These are phyloP conservation scores for Archaeoteleia sp. DNA, from an alignment of 2,888 invertebrate genomes.

Conservation along the genomic window DNA sequence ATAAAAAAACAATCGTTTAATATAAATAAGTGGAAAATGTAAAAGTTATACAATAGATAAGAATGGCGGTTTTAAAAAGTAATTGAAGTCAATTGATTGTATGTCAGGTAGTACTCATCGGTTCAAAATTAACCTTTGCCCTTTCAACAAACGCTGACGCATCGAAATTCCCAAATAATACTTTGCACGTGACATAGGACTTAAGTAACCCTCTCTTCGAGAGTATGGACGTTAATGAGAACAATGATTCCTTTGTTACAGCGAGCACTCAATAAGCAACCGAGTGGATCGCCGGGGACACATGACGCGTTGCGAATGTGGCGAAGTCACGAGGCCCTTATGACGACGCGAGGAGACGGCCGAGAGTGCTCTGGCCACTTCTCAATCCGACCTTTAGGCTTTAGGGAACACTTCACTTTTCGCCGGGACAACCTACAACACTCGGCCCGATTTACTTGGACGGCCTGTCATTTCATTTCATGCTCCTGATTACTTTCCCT, in stretches of 20 bases:
- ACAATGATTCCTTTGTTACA: constrained; percentile 70
- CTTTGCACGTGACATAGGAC: constrained; percentile 15
- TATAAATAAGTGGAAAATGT: too few relatives aligned
- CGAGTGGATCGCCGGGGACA: constrained; percentile 78
- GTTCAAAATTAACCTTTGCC: too few relatives aligned
- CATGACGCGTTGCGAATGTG: constrained; percentile 67
- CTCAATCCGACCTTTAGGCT: constrained; percentile 70
- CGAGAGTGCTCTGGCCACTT: constrained; percentile 71
- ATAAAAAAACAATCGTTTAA: too few relatives aligned
- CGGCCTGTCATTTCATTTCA: constrained; percentile 39
- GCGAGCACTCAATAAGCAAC: constrained; percentile 84
- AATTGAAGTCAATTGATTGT: too few relatives aligned
- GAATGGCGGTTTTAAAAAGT: too few relatives aligned
- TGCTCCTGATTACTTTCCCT: constrained; percentile 6
- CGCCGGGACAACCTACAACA: constrained; percentile 9
- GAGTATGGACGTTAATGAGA: constrained; percentile 23
- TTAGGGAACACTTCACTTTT: constrained; percentile 31
- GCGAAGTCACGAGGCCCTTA: constrained; percentile 73
- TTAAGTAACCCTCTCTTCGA: constrained; percentile 2
- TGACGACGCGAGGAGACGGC: constrained; percentile 74
- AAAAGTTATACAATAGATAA: too few relatives aligned
- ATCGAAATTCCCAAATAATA: background rate
- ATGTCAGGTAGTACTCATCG: too few relatives aligned
- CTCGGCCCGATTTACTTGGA: constrained; percentile 30
- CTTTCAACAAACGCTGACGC: too few relatives aligned